Base-by-base conservation (phyloP, 35 echinoderm and acorn worm species). In the Apostichopus japonicus region DNA sequence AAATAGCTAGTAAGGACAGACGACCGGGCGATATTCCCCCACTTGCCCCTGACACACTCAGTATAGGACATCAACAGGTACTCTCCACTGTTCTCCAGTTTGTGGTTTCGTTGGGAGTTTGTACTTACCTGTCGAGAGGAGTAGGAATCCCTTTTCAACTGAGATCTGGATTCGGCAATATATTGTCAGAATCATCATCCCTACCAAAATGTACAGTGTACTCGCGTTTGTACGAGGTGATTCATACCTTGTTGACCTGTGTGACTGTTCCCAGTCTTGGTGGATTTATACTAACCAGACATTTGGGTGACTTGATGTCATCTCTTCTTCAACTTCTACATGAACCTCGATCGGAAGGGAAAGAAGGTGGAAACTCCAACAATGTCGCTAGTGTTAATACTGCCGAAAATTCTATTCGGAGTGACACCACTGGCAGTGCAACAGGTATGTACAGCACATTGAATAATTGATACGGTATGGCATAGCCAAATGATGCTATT, bases 131-230 rank as follows among this genome's bases (percentile, higher is more conserved):
- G 1, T 22, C 92, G 24, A 25, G 54, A n/a, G 97, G 97, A 8
- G 95, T 99, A 65, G 97, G 97, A 83, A 90, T 99, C 53, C 97
- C 95, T 73, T 76, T 99, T 17, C 72, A 90, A 53, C 72, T 92
- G 24, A 90, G 97, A 56, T 96, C 95, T 11, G 92, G 86, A 17
- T 96, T 98, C 63, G 88, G 93, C 52, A 33, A 53, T 54, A 10
- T 91, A 1, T 75, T 94, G 25, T 3, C 53, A 1, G 54, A 67
- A 14, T 63, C 53, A 0, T 58, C 87, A 8, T 84, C 53, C 23
- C 24, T 94, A 16, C 57, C 93, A 6, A 80, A 67, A 33, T 54
- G 71, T 16, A 78, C 56, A 17, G 54, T 77, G 14, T 14, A n/a
- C 52, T 25, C 19, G 23, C 86, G 83, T n/a, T 78, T 99, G 77